These are phyloP conservation scores for Pterocles orientalis DNA, from an alignment of 2,113 vertebrate genomes.

Conservation along the genomic window DNA sequence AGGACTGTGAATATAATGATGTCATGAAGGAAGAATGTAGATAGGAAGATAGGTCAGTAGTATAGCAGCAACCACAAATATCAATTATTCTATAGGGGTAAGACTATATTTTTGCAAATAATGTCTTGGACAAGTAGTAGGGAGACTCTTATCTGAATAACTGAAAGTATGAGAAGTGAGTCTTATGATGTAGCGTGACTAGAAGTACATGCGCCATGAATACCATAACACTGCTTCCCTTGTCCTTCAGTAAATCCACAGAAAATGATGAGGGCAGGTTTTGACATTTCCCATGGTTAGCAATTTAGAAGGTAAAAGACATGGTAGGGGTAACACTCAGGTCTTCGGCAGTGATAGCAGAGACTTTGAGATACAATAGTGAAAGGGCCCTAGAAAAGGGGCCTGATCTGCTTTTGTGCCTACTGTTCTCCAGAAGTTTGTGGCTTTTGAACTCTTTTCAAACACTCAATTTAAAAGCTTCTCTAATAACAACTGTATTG, in stretches of 20 bases:
- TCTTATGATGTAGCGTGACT: background rate
- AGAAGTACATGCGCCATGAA: background rate
- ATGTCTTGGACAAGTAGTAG: background rate
- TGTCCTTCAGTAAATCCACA: background rate
- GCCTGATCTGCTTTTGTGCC: background rate
- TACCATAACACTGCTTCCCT: background rate
- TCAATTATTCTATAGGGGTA: background rate
- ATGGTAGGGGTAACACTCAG: background rate
- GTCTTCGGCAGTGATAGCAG: background rate
- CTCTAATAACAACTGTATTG: background rate
- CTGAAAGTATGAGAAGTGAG: background rate
- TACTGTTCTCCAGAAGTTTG: background rate
- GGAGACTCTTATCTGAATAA: background rate
- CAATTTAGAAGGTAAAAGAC: background rate
- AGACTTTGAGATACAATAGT: background rate
- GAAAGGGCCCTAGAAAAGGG: background rate
- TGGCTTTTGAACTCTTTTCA: background rate
- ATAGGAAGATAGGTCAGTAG: background rate
- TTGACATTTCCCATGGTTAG: background rate
- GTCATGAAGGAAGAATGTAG: background rate
- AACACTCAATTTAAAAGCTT: background rate
- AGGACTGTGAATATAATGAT: background rate
- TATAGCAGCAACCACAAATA: background rate
- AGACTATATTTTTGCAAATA: background rate
- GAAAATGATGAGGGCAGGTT: background rate